Evolutionary conservation across 2,113 vertebrate species (phyloP).

Genomic region (Pteronura brasiliensis): DNA sequence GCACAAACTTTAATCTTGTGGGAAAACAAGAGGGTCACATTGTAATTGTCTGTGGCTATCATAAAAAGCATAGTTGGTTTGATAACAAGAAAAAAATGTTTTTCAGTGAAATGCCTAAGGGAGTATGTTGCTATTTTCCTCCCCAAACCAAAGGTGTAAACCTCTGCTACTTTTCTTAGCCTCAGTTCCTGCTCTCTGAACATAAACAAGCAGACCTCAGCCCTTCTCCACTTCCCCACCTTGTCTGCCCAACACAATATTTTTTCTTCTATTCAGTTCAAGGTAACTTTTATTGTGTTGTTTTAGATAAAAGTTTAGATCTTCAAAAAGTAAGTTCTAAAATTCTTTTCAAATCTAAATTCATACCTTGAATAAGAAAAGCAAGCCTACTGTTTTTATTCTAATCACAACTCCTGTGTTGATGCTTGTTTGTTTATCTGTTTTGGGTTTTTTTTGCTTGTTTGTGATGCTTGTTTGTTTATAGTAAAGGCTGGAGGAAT

Average conservation of each 20-base stretch:
- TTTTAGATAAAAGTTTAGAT: slow-evolving; percentile 31
- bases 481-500: slow-evolving; percentile 93
- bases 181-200: neutral
- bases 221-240: neutral
- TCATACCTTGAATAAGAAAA: slow-evolving; percentile 20
- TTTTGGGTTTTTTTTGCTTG: too few species aligned
- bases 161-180: neutral
- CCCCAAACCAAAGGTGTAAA: neutral
- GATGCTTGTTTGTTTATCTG: slow-evolving; percentile 50
- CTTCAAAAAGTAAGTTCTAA: slow-evolving; percentile 8
- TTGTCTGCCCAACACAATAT: neutral
- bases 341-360: neutral
- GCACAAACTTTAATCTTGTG: slow-evolving; percentile 53
- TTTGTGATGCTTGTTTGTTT: slow-evolving; percentile 40
- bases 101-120: slow-evolving; percentile 35
- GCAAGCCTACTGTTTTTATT: neutral
- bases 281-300: neutral
- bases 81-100: slow-evolving; percentile 53
- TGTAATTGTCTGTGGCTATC: slow-evolving; percentile 45
- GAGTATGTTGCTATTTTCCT: slow-evolving; percentile 15
- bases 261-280: neutral
- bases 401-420: neutral
- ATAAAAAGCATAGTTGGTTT: slow-evolving; percentile 62
- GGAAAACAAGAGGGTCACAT: slow-evolving; percentile 55
- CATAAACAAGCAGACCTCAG: slow-evolving; percentile 23